Percentiles rank a stretch among this genome's conserved stretches.
phyloP scores from a whole-genome alignment of 2,113 vertebrate genomes.

The Aramus guarauna region DNA sequence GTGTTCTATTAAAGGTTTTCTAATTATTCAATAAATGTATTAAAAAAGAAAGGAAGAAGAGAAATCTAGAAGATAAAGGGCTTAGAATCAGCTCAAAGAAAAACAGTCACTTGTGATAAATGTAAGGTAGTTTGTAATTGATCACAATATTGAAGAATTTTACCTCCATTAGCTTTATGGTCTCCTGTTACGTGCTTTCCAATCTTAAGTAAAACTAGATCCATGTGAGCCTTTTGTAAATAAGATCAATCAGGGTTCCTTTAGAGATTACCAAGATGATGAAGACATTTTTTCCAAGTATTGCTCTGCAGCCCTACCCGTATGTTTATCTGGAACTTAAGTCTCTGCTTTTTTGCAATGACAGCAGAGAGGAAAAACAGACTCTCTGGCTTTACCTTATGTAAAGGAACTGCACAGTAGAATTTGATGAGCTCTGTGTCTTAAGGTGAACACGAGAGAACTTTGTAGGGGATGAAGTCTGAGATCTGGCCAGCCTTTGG shows the following conservation, averaged over 20 bases:
- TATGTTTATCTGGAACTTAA: neutral
- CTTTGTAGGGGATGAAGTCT: neutral
- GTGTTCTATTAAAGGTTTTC: neutral
- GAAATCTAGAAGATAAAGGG: constrained; percentile 23
- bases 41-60: neutral
- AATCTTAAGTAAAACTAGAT: constrained; percentile 5
- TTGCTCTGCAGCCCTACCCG: neutral
- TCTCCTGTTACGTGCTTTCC: neutral
- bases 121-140: constrained; percentile 19
- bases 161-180: constrained; percentile 11
- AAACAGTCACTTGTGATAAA: constrained; percentile 52
- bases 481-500: neutral
- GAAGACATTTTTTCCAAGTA: neutral
- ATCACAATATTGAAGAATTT: constrained; percentile 37
- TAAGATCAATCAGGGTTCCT: constrained; percentile 30
- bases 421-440: neutral
- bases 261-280: neutral
- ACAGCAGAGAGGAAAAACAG: neutral
- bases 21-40: neutral
- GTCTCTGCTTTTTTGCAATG: neutral
- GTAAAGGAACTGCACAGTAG: neutral
- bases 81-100: constrained; percentile 22
- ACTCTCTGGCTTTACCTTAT: neutral
- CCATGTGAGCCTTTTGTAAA: constrained; percentile 30
- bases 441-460: neutral